Evolutionary conservation across 2,888 invertebrate species (phyloP).

Genomic region (Poecilus cupreus): DNA sequence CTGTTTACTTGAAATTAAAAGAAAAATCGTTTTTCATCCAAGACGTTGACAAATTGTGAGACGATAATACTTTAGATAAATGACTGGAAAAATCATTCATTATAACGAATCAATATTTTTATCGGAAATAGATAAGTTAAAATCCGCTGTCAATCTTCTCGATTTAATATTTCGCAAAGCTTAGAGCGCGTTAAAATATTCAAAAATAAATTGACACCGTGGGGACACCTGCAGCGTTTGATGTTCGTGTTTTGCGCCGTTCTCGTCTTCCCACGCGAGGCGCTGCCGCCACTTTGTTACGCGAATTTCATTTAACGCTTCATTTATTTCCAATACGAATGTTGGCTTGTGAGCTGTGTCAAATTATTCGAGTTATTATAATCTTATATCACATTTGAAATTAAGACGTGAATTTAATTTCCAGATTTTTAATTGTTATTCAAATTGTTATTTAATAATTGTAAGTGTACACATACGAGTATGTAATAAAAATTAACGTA

Average conservation of each 20-base stretch:
- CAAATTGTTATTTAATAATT: too few relatives aligned
- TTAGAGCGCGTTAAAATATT: background rate
- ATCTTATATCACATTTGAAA: too few relatives aligned
- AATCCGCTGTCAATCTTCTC: background rate
- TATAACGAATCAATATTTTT: background rate
- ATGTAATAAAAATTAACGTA: too few relatives aligned
- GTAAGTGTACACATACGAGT: too few relatives aligned
- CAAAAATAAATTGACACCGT: constrained; percentile 11
- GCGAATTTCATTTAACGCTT: background rate
- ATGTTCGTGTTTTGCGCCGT: background rate
- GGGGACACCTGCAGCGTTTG: background rate
- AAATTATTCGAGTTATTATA: background rate
- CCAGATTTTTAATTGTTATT: too few relatives aligned
- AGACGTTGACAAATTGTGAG: background rate
- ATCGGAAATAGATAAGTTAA: background rate
- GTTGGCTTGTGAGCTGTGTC: background rate
- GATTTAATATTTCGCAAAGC: background rate
- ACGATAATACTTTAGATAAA: background rate
- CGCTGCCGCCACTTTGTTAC: background rate
- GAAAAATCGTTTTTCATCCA: background rate
- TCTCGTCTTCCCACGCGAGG: background rate
- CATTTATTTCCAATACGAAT: background rate
- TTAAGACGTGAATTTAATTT: too few relatives aligned
- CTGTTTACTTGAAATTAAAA: background rate
- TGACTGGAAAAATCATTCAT: background rate